Base-by-base conservation (phyloP, 2,113 vertebrate genomes). In the Gobio gobio region DNA sequence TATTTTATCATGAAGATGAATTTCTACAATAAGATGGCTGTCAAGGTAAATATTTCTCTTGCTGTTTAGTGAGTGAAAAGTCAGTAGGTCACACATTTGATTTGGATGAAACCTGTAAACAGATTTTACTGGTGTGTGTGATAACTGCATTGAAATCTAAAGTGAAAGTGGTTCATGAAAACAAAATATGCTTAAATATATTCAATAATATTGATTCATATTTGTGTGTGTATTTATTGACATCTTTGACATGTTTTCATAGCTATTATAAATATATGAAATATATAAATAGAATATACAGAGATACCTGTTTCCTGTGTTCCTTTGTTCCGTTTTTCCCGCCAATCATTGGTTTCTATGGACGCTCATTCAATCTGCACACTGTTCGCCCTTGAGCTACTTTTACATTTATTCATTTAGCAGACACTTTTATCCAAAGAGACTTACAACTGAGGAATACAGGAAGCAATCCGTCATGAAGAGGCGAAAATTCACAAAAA, bases 21-120 rank as follows among this genome's bases (percentile, higher is more conserved):
- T 97, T 95, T 97, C 96, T 99, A 98, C 96, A 94, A 97, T 93
- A 94, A 94, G 95, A 98, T 97, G 97, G 97, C 97, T 94, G 96
- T 98, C 97, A 99, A 95, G 98, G 98, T 99, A 99, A 99, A 98
- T 98, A 98, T 96, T 94, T 96, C 94, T 95, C 95, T 92, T 95
- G 94, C 96, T 95, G 95, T 97, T 96, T 97, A 95, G 95, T 95
- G 96, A 96, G 96, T 96, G 93, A 84, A 88, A 95, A 95, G 95
- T 96, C 95, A 95, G 95, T 96, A 95, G 95, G 94, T 94, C 93
- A 94, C 91, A 78, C 93, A 94, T 95, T 95, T 94, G 92, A 92
- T 95, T 96, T 95, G 96, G 94, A 95, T 95, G 93, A 94, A 94
- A 94, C 91, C 91, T 95, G 91, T 92, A 94, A 95, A 93, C 93